Conservation (phyloP, 30 jellyfish, hydroid and myxozoan genomes). For the Aurelia sp. region DNA sequence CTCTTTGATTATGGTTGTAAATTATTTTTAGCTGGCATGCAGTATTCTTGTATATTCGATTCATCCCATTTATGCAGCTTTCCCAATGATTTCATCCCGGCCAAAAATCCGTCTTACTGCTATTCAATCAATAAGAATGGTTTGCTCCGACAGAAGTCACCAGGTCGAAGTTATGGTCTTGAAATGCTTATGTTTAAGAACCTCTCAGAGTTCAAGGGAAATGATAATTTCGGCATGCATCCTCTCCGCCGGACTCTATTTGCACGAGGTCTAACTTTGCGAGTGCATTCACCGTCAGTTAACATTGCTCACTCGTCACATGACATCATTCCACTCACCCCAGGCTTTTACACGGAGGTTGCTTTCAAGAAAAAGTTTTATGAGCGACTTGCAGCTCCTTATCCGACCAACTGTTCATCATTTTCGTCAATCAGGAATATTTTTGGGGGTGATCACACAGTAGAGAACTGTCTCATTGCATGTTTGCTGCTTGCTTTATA, state of each 20-base stretch:
- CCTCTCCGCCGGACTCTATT: neutral
- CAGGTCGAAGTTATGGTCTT: neutral
- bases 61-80: neutral
- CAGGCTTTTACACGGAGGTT: constrained; percentile 15
- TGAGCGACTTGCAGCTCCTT: constrained; percentile 17
- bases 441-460: constrained; percentile 1
- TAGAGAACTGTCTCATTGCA: neutral
- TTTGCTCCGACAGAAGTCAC: neutral
- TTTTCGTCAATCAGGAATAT: neutral
- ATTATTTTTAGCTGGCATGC: constrained; percentile 8
- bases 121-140: constrained; percentile 21
- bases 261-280: constrained; percentile 1
- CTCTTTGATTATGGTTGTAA: constrained; percentile 20
- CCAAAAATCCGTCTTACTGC: neutral
- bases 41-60: constrained; percentile 7
- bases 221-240: neutral
- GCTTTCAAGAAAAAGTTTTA: neutral
- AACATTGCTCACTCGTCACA: neutral
- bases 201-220: neutral
- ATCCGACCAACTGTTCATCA: constrained; percentile 8
- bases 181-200: constrained; percentile 15
- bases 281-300: constrained; percentile 4
- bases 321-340: neutral
- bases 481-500: neutral
- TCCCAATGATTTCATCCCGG: neutral